Evolutionary conservation across 1,140 invertebrate species (phyloP).

Genomic region (Drosophila ohnishii): DNA sequence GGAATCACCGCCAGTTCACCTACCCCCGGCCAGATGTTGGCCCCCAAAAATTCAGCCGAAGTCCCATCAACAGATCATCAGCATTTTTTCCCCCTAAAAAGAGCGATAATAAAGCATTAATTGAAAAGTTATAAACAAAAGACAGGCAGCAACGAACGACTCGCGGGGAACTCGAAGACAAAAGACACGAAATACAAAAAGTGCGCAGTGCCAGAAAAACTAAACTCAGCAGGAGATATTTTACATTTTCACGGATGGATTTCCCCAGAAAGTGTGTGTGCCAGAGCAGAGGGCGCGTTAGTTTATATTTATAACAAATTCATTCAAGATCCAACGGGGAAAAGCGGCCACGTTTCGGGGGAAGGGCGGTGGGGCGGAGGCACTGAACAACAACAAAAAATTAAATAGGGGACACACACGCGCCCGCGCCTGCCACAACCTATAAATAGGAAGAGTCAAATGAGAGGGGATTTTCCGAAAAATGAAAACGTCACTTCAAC

Average conservation of each 20-base stretch:
- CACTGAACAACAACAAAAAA: slow-evolving; percentile 15
- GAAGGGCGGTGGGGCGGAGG: neutral
- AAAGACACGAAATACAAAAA: slow-evolving; percentile 35
- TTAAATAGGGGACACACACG: slow-evolving; percentile 46
- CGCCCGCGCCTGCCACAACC: slow-evolving; percentile 50
- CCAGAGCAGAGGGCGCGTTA: slow-evolving; percentile 42
- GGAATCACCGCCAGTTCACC: slow-evolving; percentile 18
- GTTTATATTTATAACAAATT: slow-evolving; percentile 66
- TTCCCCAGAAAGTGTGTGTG: slow-evolving; percentile 56
- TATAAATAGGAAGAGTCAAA: slow-evolving; percentile 55
- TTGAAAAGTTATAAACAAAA: slow-evolving; percentile 64
- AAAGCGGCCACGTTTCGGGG: slow-evolving; percentile 3
- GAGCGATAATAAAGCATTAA: slow-evolving; percentile 61
- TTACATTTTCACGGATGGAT: slow-evolving; percentile 68
- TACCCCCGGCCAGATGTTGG: slow-evolving; percentile 33
- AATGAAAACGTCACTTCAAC: slow-evolving; percentile 65
- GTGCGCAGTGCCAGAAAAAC: slow-evolving; percentile 43
- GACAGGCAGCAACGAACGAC: slow-evolving; percentile 20
- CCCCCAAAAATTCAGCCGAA: slow-evolving; percentile 46
- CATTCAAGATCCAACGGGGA: slow-evolving; percentile 51
- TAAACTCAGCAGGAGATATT: slow-evolving; percentile 67
- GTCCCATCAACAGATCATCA: slow-evolving; percentile 58
- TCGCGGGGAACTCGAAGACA: slow-evolving; percentile 16
- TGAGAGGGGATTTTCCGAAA: slow-evolving; percentile 66
- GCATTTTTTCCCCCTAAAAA: slow-evolving; percentile 20